Percentiles rank a stretch among this genome's conserved stretches.
These are phyloP conservation scores for Zaprionus obscuricornis DNA, from an alignment of 2,888 invertebrate genomes.

Conservation along the genomic window DNA sequence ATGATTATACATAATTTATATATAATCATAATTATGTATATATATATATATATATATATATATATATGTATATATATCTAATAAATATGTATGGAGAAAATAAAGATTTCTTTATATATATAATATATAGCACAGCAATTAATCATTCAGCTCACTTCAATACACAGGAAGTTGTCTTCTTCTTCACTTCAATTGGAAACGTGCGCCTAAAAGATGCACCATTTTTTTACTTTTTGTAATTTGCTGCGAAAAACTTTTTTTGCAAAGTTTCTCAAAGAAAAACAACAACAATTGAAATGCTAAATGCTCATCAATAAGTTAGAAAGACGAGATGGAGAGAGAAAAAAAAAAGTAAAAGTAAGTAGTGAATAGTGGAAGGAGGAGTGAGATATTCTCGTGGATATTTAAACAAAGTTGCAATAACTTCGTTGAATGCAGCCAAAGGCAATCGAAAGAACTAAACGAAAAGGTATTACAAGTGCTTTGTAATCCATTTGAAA, in stretches of 20 bases:
- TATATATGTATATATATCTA: too few relatives aligned
- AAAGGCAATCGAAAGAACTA: constrained; percentile 22
- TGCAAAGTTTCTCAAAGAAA: constrained; percentile 26
- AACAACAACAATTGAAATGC: constrained; percentile 35
- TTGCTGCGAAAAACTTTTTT: constrained; percentile 31
- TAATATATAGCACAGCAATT: too few relatives aligned
- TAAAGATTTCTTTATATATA: too few relatives aligned
- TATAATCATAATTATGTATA: too few relatives aligned
- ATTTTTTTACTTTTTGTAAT: constrained; percentile 3
- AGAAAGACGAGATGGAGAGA: neutral
- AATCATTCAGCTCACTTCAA: too few relatives aligned
- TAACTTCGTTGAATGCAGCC: constrained; percentile 58
- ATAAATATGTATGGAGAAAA: too few relatives aligned
- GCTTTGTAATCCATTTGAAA: constrained; percentile 73
- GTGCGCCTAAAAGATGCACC: constrained; percentile 34
- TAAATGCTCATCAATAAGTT: constrained; percentile 59
- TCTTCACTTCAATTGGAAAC: neutral
- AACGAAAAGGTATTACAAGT: constrained; percentile 53
- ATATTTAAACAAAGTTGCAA: constrained; percentile 70
- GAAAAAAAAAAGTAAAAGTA: too few relatives aligned
- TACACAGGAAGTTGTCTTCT: neutral
- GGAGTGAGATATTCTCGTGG: neutral
- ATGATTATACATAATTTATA: too few relatives aligned
- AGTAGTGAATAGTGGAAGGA: too few relatives aligned
- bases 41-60: too few relatives aligned